These are phyloP conservation scores for Cairina moschata DNA, from an alignment of 2,113 vertebrate species.

Conservation along the genomic window DNA sequence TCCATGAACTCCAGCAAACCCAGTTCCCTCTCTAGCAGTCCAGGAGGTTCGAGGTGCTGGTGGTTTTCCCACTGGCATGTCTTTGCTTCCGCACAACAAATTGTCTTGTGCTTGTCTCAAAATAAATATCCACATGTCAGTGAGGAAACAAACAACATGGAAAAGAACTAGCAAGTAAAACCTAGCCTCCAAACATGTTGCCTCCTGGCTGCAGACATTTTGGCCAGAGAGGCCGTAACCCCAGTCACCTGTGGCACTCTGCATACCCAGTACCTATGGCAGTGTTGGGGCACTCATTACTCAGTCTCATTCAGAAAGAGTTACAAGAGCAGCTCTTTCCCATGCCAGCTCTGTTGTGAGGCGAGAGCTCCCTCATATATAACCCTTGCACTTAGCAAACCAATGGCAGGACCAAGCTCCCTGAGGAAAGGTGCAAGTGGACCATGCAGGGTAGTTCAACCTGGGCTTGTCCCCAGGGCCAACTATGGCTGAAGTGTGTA, in stretches of 20 bases:
- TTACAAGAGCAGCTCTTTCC: neutral
- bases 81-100: neutral
- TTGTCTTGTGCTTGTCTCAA: neutral
- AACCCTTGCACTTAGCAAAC: neutral
- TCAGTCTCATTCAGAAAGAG: neutral
- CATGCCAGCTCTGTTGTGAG: neutral
- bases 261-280: neutral
- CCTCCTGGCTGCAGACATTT: neutral
- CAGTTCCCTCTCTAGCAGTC: neutral
- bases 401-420: neutral
- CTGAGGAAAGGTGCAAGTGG: neutral
- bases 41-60: neutral
- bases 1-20: neutral
- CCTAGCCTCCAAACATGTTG: neutral
- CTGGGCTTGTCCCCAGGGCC: neutral
- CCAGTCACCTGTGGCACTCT: neutral
- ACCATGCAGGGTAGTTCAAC: neutral
- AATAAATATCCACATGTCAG: neutral
- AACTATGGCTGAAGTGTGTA: neutral
- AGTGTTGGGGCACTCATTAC: rapidly evolving
- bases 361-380: no score
- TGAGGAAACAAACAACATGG: neutral
- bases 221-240: neutral
- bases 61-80: neutral
- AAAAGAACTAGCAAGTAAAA: neutral